phyloP scores from a whole-genome alignment of 2,797 vertebrate species.

The Myiotriccus ornatus region DNA sequence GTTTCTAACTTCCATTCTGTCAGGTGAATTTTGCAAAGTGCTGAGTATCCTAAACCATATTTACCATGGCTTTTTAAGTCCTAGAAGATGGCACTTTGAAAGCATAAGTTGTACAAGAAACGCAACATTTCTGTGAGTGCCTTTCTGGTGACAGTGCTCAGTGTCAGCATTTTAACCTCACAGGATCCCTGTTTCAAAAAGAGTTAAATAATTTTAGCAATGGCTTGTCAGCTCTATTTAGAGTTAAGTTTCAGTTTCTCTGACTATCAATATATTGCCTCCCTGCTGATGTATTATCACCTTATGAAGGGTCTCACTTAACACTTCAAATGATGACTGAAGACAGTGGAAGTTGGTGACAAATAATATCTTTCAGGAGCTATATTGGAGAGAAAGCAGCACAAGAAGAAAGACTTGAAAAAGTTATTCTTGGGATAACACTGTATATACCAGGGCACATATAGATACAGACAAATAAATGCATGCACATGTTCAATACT shows the following conservation, averaged over 20 bases:
- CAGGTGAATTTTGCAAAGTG: not conserved
- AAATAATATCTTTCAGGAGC: not conserved
- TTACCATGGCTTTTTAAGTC: not conserved
- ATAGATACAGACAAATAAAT: not conserved
- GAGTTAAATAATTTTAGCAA: not conserved
- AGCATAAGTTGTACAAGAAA: not conserved
- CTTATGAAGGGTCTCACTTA: not conserved
- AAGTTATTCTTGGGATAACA: not conserved
- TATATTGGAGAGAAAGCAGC: not conserved
- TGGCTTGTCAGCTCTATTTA: not conserved
- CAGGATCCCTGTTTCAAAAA: not conserved
- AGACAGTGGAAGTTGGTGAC: not conserved
- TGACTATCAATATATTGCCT: not conserved
- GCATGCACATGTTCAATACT: not conserved
- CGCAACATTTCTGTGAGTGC: not conserved
- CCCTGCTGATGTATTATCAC: not conserved
- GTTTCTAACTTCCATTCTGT: not conserved
- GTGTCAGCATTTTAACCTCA: not conserved
- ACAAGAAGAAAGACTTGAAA: not conserved
- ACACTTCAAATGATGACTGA: not conserved
- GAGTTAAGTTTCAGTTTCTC: not conserved
- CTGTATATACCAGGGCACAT: not conserved
- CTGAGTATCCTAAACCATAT: not conserved
- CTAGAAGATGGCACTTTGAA: not conserved
- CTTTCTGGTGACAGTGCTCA: not conserved